These are phyloP conservation scores for Anthoscopus minutus DNA, from an alignment of 2,113 vertebrate species.

Conservation along the genomic window DNA sequence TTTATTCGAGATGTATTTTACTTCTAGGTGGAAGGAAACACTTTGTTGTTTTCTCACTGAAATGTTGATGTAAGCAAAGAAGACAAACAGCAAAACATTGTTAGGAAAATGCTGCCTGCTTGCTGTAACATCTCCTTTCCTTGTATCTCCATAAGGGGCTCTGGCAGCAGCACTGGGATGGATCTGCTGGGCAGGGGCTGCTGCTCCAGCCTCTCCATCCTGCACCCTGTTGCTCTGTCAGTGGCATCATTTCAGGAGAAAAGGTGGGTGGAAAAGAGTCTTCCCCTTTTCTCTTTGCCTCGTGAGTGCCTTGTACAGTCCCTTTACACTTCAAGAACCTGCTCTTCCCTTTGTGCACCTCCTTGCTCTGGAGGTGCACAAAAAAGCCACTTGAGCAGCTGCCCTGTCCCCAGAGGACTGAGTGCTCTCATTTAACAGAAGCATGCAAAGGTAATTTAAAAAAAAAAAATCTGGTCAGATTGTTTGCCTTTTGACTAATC, in stretches of 20 bases:
- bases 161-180: rapidly evolving
- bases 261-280: not conserved
- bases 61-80: not conserved
- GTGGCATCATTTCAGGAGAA: not conserved
- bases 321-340: not conserved
- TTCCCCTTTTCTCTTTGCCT: not conserved
- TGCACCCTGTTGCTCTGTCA: not conserved
- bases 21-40: not conserved
- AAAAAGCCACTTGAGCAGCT: not conserved
- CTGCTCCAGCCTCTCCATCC: not conserved
- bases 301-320: not conserved
- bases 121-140: not conserved
- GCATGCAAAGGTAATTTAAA: not conserved
- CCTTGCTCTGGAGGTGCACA: not conserved
- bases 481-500: not conserved
- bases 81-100: not conserved
- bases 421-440: not conserved
- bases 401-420: not conserved
- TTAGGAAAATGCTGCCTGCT: not conserved
- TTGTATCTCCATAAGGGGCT: not conserved
- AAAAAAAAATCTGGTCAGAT: not conserved
- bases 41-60: not conserved
- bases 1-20: not conserved
- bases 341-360: too few species aligned
- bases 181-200: not conserved